These are phyloP conservation scores for Eupeodes latifasciatus DNA, from an alignment of 2,888 invertebrate genomes.

Conservation along the genomic window DNA sequence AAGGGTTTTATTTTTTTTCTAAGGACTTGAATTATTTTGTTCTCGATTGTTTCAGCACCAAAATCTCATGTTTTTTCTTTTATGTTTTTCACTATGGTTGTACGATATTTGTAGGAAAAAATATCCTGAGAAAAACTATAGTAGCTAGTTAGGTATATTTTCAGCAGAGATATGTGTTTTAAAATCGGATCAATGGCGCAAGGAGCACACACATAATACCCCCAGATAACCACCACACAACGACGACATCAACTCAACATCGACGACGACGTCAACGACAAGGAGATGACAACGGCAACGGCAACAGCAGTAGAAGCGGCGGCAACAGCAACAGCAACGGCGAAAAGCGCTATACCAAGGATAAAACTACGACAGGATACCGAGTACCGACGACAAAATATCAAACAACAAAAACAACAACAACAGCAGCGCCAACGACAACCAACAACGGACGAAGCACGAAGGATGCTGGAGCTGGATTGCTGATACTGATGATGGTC, in stretches of 20 bases:
- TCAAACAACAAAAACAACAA: conserved; percentile 30
- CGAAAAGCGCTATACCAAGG: conserved; percentile 54
- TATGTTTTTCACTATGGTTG: not conserved
- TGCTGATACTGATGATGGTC: conserved; percentile 27
- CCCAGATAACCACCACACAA: conserved; percentile 53
- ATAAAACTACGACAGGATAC: conserved; percentile 32
- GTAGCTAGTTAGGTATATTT: conserved; percentile 5
- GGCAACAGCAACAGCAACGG: not conserved
- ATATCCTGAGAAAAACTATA: conserved; percentile 18
- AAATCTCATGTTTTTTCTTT: not conserved
- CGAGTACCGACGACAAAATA: conserved; percentile 21
- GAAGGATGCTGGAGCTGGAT: conserved; percentile 37
- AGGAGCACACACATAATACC: conserved; percentile 56
- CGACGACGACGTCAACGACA: not conserved
- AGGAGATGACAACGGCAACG: conserved; percentile 31
- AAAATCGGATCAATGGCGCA: conserved; percentile 67
- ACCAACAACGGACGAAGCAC: conserved; percentile 30
- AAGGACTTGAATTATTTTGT: not conserved
- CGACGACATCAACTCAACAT: conserved; percentile 29
- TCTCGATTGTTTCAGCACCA: not conserved
- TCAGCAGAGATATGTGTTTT: conserved; percentile 48
- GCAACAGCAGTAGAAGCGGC: not conserved
- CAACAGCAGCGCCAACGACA: not conserved
- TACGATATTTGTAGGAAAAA: conserved; percentile 3
- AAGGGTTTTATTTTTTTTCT: not conserved